Conservation (phyloP, 2,797 vertebrate genomes). For the Enteromius trimaculatus region DNA sequence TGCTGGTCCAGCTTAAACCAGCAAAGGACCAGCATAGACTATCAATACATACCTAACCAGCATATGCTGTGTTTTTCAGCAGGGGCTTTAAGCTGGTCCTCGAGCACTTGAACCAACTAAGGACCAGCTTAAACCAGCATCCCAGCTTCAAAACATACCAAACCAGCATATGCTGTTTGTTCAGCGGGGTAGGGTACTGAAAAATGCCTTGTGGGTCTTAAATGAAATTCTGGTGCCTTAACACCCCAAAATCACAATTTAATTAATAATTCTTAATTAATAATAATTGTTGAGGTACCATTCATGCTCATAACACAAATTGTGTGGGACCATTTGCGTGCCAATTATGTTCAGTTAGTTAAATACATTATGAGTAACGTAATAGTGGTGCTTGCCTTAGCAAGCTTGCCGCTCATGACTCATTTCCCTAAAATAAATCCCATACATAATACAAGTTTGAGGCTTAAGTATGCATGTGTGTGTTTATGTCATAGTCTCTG, state of each 20-base stretch:
- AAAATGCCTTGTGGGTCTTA: not conserved
- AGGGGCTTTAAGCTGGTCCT: too few relatives aligned
- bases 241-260: not conserved
- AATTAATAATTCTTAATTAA: not conserved
- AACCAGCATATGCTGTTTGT: too few relatives aligned
- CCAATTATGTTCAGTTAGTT: not conserved
- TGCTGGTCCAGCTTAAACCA: too few relatives aligned
- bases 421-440: conserved; percentile 25
- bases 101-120: too few relatives aligned
- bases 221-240: not conserved
- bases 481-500: not conserved
- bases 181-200: not conserved
- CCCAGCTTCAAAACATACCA: too few relatives aligned
- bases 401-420: not conserved
- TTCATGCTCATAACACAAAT: not conserved
- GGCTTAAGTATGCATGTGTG: not conserved
- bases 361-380: not conserved
- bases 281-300: not conserved
- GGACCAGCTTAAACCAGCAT: too few relatives aligned
- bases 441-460: conserved; percentile 19
- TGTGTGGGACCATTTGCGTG: not conserved
- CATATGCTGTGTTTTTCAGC: too few relatives aligned
- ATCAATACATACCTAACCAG: too few relatives aligned
- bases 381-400: not conserved
- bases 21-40: too few relatives aligned